Evolutionary conservation across 1,140 invertebrate genomes (phyloP).

Genomic region (Halesus radiatus): DNA sequence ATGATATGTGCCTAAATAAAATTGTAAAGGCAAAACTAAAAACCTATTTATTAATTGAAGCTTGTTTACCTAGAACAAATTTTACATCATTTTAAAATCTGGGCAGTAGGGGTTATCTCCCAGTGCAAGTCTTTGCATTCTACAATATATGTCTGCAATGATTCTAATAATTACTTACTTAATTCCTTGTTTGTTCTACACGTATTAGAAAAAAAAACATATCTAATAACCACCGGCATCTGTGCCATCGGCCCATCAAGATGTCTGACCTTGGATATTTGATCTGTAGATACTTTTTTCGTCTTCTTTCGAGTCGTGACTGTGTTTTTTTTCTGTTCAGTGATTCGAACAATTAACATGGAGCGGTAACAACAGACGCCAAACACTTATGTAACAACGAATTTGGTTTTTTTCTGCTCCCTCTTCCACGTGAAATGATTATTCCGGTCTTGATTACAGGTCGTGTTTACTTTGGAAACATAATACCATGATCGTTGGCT

Average conservation of each 20-base stretch:
- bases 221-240: too few relatives aligned
- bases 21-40: too few relatives aligned
- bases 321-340: constrained; percentile 23
- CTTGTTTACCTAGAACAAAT: too few relatives aligned
- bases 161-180: too few relatives aligned
- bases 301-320: neutral
- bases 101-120: too few relatives aligned
- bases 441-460: neutral
- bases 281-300: constrained; percentile 6
- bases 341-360: constrained; percentile 11
- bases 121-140: too few relatives aligned
- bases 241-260: neutral
- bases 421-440: neutral
- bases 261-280: constrained; percentile 14
- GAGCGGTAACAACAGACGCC: neutral
- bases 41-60: too few relatives aligned
- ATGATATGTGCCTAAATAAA: too few relatives aligned
- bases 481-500: neutral
- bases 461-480: constrained; percentile 5
- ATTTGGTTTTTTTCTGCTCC: neutral
- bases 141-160: too few relatives aligned
- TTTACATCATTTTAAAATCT: too few relatives aligned
- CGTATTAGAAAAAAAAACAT: too few relatives aligned
- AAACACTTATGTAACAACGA: constrained; percentile 4
- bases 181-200: too few relatives aligned